Base-by-base conservation (phyloP, 2,888 invertebrate species). In the Anticlea derivata region DNA sequence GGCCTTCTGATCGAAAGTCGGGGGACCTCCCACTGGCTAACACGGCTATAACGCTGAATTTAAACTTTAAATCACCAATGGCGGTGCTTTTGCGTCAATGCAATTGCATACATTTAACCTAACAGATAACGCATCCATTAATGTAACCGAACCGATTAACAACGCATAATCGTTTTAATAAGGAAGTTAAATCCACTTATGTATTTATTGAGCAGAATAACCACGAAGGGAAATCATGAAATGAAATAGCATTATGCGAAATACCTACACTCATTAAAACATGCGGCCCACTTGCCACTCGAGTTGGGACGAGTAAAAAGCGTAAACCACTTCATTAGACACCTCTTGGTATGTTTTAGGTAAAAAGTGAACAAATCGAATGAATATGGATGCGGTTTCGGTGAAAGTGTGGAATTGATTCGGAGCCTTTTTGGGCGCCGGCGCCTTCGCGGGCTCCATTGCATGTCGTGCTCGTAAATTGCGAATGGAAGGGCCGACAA, bases 401-500 rank as follows among this genome's bases (percentile, higher is more conserved):
- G 70, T 69, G 73, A 75, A 73, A 75, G 75, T 72, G 57, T 63
- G 55, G 63, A 62, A 70, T 73, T 58, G 69, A 72, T 68, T 69
- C 68, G 62, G 67, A 61, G 62, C 67, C 62, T 69, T 70, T 72
- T 73, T 69, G 53, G 68, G 75, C 71, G 86, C 82, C 83, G 79
- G 73, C 71, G 68, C 70, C 46, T 48, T 34, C 64, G 68, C 65
- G 61, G 55, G 64, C 65, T 61, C n/a, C 68, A 63, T 60, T 68
- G 69, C 69, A 64, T 61, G 70, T 72, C 66, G 65, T 66, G 76
- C 74, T 80, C 86, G 85, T 86, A 87, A 88, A 87, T 88, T 83
- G 87, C 84, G 62, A 75, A 70, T 66, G 69, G 70, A 80, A 76
- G 80, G 75, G 75, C 86, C 84, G 83, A 85, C 87, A 85, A 86